Conservation (phyloP, 2,888 invertebrate genomes). For the Chymomyza procnemis region DNA sequence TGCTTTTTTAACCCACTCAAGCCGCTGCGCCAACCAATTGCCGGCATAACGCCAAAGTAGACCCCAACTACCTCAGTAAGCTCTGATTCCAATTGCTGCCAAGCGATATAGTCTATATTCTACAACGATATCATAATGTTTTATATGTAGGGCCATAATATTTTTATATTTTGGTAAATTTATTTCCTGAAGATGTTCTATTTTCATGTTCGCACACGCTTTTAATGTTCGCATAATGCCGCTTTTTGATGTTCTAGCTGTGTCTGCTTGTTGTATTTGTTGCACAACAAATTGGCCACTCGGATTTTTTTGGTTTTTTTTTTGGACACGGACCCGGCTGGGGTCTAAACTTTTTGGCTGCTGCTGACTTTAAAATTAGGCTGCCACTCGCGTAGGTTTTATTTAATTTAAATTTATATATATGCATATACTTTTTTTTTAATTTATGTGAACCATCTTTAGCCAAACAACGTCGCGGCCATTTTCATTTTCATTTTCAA, state of each 20-base stretch:
- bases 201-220: conserved; percentile 67
- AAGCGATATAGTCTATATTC: conserved; percentile 13
- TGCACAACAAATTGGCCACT: conserved; percentile 64
- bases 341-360: conserved; percentile 8
- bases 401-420: conserved; percentile 18
- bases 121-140: neutral
- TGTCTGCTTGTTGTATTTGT: conserved; percentile 20
- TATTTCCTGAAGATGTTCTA: conserved; percentile 71
- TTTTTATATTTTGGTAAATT: conserved; percentile 52
- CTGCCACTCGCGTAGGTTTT: conserved; percentile 49
- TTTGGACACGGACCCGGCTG: conserved; percentile 53
- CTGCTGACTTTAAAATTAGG: conserved; percentile 52
- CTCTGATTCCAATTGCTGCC: neutral
- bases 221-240: conserved; percentile 45
- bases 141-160: conserved; percentile 3
- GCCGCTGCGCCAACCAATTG: neutral
- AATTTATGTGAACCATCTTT: conserved; percentile 11
- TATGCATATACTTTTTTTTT: conserved; percentile 19
- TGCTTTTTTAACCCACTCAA: neutral
- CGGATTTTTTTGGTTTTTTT: no score
- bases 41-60: no score
- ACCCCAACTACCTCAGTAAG: neutral
- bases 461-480: neutral
- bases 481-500: neutral
- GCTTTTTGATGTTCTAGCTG: conserved; percentile 50